Evolutionary conservation across 2,797 vertebrate genomes (phyloP).

Genomic region (Etheostoma perlongum): DNA sequence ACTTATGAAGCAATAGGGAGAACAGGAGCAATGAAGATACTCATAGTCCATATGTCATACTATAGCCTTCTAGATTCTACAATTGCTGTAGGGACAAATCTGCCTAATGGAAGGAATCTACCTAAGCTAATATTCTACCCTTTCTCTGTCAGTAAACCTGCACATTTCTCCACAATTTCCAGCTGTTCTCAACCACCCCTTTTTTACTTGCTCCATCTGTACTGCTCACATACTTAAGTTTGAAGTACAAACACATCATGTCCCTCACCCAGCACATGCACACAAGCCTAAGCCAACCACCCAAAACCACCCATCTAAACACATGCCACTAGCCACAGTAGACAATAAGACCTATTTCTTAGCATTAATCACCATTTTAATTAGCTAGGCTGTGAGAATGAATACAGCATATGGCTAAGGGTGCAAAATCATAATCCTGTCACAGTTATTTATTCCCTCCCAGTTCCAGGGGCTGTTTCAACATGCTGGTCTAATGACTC

Average conservation of each 20-base stretch:
- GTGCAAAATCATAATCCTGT: conserved; percentile 80
- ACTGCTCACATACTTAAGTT: conserved; percentile 25
- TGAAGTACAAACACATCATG: conserved; percentile 33
- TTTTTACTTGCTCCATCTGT: background rate
- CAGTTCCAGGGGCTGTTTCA: conserved; percentile 67
- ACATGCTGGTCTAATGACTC: conserved; percentile 76
- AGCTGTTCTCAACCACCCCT: conserved; percentile 39
- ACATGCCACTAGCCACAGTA: conserved; percentile 24
- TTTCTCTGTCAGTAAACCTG: conserved; percentile 30
- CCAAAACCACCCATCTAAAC: conserved; percentile 28
- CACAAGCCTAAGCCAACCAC: conserved; percentile 19
- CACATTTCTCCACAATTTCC: conserved; percentile 31
- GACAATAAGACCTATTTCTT: conserved; percentile 60
- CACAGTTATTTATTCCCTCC: conserved; percentile 73
- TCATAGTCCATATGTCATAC: conserved; percentile 24
- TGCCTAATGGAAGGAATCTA: conserved; percentile 30
- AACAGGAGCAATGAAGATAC: conserved; percentile 22
- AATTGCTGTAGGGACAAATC: conserved; percentile 26
- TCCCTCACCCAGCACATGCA: background rate
- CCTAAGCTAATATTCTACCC: conserved; percentile 31
- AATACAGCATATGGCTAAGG: conserved; percentile 77
- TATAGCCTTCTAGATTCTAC: conserved; percentile 25
- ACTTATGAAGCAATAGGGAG: conserved; percentile 39
- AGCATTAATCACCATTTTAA: conserved; percentile 83
- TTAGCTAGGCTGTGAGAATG: conserved; percentile 76